Base-by-base conservation (phyloP, 2,797 vertebrate species). In the Ctenosaura bakeri region DNA sequence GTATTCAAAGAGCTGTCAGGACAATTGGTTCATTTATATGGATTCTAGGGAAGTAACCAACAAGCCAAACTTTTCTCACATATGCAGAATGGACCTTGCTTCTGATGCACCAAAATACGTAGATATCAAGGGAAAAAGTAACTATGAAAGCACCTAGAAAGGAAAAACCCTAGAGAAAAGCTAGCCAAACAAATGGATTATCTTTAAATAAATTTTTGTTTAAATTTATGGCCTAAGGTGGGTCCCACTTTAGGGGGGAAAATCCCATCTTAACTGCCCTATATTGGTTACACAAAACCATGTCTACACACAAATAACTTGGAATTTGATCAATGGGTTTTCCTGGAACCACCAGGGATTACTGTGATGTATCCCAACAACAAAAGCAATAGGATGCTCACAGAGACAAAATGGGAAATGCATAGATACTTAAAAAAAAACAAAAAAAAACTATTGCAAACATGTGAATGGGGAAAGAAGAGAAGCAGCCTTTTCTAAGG, bases 281-380 rank as follows among this genome's bases (percentile, higher is more conserved):
- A 83, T 29, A 24, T 42, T 56, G 62, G 13, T 50, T 50, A 64
- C 1, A 64, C 74, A 62, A 77, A 35, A 76, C 59, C 29, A 8
- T 80, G 52, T 5, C 6, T 26, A 29, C 35, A 26, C 9, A 14
- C 52, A 46, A 80, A 24, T 7, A 85, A 80, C 62, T 79, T 18
- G 24, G 42, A 26, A n/a, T 32, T 4, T 18, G 38, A 12, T 83
- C 64, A 50, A 59, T 35, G 26, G 62, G 32, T 18, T 9, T 26
- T 14, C 64, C 32, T 73, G 76, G 14, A 20, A 81, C 84, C 83
- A 74, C 64, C 69, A 85, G 83, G 86, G 64, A 64, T 73, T 77
- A 62, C 83, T 81, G 18, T 86, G 64, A 38, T 42, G 52, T 64
- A 85, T 81, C 84, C 12, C 24, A 78, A 89, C 16, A 73, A 32